Conservation (phyloP, 2,888 invertebrate species). For the Sinohyriopsis cumingii region DNA sequence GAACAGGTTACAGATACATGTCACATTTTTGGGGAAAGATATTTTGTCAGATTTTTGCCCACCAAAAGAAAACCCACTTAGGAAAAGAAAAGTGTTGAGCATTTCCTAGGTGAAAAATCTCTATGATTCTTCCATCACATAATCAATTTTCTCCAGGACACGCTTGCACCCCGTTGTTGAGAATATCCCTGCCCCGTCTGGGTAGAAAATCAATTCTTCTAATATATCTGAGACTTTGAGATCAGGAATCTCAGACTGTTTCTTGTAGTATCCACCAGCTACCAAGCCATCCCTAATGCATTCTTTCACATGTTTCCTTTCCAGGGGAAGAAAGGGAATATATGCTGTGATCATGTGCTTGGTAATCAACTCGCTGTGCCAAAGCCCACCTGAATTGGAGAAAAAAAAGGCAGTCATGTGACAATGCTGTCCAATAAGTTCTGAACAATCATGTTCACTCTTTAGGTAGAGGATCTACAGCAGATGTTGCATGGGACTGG, state of each 20-base stretch:
- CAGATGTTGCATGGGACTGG: no score
- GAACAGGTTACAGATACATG: no score
- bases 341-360: conserved; percentile 92
- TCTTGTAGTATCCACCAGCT: conserved; percentile 32
- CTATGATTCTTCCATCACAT: conserved; percentile 44
- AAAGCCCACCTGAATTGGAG: conserved; percentile 81
- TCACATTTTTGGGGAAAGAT: no score
- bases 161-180: conserved; percentile 93
- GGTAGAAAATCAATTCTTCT: conserved; percentile 82
- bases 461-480: no score
- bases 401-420: conserved; percentile 14
- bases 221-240: conserved; percentile 77
- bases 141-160: conserved; percentile 80
- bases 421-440: no score
- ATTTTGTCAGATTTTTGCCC: no score
- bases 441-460: no score
- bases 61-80: neutral
- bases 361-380: conserved; percentile 86
- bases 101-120: neutral
- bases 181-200: conserved; percentile 82
- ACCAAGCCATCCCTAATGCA: conserved; percentile 83
- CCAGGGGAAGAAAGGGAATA: conserved; percentile 94
- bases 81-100: neutral
- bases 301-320: conserved; percentile 84
- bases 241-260: conserved; percentile 31